A percentile compares a stretch with the other conserved stretches of the same genome.
Evolutionary conservation across 2,797 vertebrate genomes (phyloP).

Genomic region (Liasis olivaceus): DNA sequence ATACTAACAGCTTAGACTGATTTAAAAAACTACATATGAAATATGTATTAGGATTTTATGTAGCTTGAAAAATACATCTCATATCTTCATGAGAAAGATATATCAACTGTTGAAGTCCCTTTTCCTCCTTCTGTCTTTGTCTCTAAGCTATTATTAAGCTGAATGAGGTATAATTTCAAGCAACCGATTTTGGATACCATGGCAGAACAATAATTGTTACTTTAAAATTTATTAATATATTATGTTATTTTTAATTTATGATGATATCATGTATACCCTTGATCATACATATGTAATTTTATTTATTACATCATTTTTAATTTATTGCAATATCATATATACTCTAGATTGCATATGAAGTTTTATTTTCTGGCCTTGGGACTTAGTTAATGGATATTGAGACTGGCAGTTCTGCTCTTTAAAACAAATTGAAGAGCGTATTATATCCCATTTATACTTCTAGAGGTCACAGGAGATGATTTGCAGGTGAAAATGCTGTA

Average conservation of each 20-base stretch:
- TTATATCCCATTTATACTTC: constrained; percentile 19
- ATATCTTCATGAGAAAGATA: not conserved
- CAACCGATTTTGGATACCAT: not conserved
- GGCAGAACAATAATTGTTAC: not conserved
- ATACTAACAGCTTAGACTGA: not conserved
- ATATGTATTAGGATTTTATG: not conserved
- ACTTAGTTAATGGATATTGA: not conserved
- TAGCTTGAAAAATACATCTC: not conserved
- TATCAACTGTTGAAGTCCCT: not conserved
- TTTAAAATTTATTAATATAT: not conserved
- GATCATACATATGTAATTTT: not conserved
- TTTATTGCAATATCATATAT: not conserved
- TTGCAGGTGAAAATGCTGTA: constrained; percentile 48
- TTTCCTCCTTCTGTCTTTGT: not conserved
- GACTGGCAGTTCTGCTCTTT: constrained; percentile 16
- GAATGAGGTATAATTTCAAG: not conserved
- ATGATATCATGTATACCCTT: not conserved
- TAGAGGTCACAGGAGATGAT: constrained; percentile 13
- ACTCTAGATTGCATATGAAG: not conserved
- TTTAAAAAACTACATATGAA: not conserved
- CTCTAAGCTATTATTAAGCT: not conserved
- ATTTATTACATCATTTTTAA: not conserved
- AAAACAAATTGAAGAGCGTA: constrained; percentile 41
- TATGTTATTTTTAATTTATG: not conserved
- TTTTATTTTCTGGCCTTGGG: not conserved